These are phyloP conservation scores for Pardosa pseudoannulata DNA, from an alignment of 2,888 invertebrate genomes.

Conservation along the genomic window DNA sequence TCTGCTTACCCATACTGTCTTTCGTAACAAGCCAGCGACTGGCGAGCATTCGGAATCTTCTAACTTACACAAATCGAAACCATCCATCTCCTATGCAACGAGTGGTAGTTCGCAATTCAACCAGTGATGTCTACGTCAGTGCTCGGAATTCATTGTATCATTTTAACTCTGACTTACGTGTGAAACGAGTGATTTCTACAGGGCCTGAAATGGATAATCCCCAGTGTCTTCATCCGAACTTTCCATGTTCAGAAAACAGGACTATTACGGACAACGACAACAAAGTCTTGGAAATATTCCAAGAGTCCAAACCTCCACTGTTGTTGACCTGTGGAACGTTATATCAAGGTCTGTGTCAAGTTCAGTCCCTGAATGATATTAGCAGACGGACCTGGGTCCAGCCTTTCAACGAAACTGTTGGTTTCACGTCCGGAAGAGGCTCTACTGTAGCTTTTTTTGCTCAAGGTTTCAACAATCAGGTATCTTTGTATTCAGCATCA, in stretches of 20 bases:
- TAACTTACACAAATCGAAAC: neutral
- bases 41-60: neutral
- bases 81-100: conserved; percentile 30
- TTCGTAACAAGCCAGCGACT: neutral
- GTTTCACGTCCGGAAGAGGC: conserved; percentile 40
- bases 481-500: conserved; percentile 50
- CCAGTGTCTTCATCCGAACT: conserved; percentile 42
- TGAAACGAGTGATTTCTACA: conserved; percentile 25
- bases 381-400: conserved; percentile 22
- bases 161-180: conserved; percentile 23
- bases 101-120: conserved; percentile 33
- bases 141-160: conserved; percentile 62
- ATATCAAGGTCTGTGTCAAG: conserved; percentile 70
- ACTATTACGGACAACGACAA: conserved; percentile 43
- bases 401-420: conserved; percentile 32
- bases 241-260: conserved; percentile 28
- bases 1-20: neutral
- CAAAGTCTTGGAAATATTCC: conserved; percentile 44
- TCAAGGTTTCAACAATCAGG: neutral
- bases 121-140: conserved; percentile 59
- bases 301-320: neutral
- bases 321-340: conserved; percentile 68
- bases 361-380: conserved; percentile 25
- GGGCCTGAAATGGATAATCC: conserved; percentile 61
- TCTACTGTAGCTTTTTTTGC: conserved; percentile 61